Conservation (phyloP, 1,140 invertebrate genomes). For the Euura lappo region DNA sequence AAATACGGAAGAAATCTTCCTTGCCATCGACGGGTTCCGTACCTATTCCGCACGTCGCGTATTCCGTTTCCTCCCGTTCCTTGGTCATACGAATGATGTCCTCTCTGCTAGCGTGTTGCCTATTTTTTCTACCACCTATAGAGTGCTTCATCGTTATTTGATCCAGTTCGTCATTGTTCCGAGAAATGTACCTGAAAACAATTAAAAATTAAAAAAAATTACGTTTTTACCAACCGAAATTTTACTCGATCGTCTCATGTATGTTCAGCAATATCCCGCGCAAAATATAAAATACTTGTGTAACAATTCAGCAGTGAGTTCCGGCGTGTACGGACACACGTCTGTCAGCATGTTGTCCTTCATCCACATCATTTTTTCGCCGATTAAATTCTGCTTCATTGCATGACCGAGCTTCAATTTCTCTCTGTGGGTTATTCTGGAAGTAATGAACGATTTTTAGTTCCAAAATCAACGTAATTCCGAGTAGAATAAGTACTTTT, state of each 20-base stretch:
- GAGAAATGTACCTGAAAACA: constrained; percentile 58
- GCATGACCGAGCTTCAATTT: constrained; percentile 68
- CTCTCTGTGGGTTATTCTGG: constrained; percentile 66
- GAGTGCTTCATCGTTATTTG: constrained; percentile 79
- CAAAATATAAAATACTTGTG: constrained; percentile 42
- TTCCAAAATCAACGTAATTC: constrained; percentile 15
- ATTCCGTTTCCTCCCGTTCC: constrained; percentile 73
- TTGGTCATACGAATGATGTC: constrained; percentile 76
- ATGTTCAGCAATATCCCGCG: constrained; percentile 9
- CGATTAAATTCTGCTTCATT: constrained; percentile 73
- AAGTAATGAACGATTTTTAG: constrained; percentile 9
- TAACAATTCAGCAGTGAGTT: constrained; percentile 66
- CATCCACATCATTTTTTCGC: constrained; percentile 78
- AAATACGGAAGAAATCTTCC: constrained; percentile 25
- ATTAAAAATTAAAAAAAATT: constrained; percentile 26
- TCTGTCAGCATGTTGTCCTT: constrained; percentile 65
- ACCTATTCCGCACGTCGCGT: constrained; percentile 75
- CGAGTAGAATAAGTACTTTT: constrained; percentile 56
- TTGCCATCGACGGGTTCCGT: constrained; percentile 14
- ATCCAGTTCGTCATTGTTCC: constrained; percentile 79
- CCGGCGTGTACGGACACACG: constrained; percentile 61
- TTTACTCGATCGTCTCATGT: constrained; percentile 6
- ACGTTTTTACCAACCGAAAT: constrained; percentile 20
- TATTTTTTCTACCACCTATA: constrained; percentile 71
- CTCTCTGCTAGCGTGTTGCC: constrained; percentile 77